These are phyloP conservation scores for Lissonota sp. DNA, from an alignment of 2,888 invertebrate genomes.

Conservation along the genomic window DNA sequence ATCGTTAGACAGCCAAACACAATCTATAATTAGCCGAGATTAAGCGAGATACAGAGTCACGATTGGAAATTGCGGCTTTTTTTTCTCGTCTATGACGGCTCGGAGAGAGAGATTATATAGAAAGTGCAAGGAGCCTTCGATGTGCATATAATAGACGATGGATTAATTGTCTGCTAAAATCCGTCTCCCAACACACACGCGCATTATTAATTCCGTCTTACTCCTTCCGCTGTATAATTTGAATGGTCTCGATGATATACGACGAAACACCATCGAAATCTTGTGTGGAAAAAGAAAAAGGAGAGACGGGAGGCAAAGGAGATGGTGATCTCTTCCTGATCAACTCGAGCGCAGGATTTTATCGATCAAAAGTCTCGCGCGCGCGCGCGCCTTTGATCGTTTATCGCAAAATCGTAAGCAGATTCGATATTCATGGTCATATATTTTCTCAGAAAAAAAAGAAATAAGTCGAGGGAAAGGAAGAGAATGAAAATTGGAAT, in stretches of 20 bases:
- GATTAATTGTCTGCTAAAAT: constrained; percentile 41
- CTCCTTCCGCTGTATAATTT: constrained; percentile 15
- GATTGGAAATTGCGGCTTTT: constrained; percentile 52
- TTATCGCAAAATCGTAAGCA: constrained; percentile 2
- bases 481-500: too few relatives aligned
- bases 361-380: not conserved
- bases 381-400: not conserved
- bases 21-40: constrained; percentile 63
- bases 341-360: not conserved
- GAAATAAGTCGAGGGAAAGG: too few relatives aligned
- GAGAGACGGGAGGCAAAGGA: not conserved
- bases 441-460: not conserved
- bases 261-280: constrained; percentile 23
- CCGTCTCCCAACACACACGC: constrained; percentile 14
- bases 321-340: not conserved
- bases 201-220: not conserved
- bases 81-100: constrained; percentile 19
- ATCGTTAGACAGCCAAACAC: constrained; percentile 57
- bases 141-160: constrained; percentile 45
- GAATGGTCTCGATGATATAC: constrained; percentile 22
- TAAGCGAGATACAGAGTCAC: constrained; percentile 54
- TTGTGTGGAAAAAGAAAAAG: not conserved
- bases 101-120: constrained; percentile 22
- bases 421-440: not conserved
- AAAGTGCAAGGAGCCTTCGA: constrained; percentile 49